Evolutionary conservation across 2,888 invertebrate genomes (phyloP).

Genomic region (Perizoma flavofasciatum): DNA sequence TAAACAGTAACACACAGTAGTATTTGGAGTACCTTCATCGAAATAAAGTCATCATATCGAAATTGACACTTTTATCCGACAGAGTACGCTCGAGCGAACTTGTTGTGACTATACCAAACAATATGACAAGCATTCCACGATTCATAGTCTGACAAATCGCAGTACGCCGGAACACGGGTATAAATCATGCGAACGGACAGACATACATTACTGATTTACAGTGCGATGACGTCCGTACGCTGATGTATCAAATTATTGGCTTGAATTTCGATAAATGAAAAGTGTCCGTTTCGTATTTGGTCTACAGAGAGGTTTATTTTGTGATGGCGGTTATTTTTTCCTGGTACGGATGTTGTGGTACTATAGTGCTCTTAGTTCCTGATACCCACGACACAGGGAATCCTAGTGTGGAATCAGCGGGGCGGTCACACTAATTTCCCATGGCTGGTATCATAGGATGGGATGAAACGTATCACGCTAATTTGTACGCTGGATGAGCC

Average conservation of each 20-base stretch:
- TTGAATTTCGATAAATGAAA: constrained; percentile 58
- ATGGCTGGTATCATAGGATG: too few species aligned
- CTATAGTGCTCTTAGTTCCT: too few species aligned
- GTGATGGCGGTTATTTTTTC: too few species aligned
- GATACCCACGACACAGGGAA: too few species aligned
- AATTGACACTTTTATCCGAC: constrained; percentile 22
- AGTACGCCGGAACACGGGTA: constrained; percentile 35
- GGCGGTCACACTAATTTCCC: too few species aligned
- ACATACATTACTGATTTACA: constrained; percentile 39
- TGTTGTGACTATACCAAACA: constrained; percentile 37
- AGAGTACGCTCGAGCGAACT: constrained; percentile 27
- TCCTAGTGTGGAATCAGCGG: too few species aligned
- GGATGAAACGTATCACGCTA: too few species aligned
- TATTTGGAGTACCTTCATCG: too few species aligned
- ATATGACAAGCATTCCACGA: constrained; percentile 22
- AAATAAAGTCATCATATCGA: background rate
- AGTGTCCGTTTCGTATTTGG: constrained; percentile 39
- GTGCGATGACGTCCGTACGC: constrained; percentile 35
- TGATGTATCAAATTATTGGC: constrained; percentile 51
- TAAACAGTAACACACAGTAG: too few species aligned
- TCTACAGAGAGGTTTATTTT: too few species aligned
- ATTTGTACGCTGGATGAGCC: too few species aligned
- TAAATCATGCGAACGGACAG: constrained; percentile 37
- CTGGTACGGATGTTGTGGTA: too few species aligned
- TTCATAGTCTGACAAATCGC: constrained; percentile 34